These are phyloP conservation scores for Menura novaehollandiae DNA, from an alignment of 2,113 vertebrate species.

Conservation along the genomic window DNA sequence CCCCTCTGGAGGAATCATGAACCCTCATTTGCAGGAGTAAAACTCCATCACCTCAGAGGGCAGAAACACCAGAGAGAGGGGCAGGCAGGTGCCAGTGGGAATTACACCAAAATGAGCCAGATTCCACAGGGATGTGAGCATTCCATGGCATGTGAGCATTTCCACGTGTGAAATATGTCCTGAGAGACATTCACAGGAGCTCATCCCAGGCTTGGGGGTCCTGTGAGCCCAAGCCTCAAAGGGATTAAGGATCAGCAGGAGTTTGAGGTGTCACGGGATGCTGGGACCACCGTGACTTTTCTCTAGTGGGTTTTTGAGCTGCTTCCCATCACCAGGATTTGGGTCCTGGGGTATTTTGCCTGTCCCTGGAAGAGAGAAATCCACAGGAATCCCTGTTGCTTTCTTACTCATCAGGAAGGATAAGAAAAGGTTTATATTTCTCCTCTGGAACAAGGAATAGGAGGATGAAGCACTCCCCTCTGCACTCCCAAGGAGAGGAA, in stretches of 20 bases:
- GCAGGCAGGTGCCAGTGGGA: neutral
- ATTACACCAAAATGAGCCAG: accelerated
- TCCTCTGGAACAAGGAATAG: neutral
- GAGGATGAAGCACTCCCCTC: neutral
- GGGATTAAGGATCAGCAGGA: neutral
- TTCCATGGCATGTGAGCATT: accelerated
- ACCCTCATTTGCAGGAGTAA: neutral
- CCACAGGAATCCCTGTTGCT: neutral
- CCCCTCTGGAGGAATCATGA: neutral
- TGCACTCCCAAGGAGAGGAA: neutral
- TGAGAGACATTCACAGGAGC: accelerated
- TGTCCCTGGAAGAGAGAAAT: neutral
- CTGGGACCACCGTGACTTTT: neutral
- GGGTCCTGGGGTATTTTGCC: neutral
- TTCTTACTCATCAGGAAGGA: neutral
- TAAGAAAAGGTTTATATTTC: neutral
- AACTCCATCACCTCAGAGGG: neutral
- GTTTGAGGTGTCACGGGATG: neutral
- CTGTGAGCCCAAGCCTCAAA: neutral
- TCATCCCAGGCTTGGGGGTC: neutral
- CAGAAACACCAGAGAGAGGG: neutral
- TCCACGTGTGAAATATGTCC: accelerated
- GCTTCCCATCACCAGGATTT: neutral
- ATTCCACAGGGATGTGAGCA: neutral
- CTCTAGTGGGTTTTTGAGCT: neutral